Base-by-base conservation (phyloP, 64 coral and sea anemone species). In the Acropora tenuis region DNA sequence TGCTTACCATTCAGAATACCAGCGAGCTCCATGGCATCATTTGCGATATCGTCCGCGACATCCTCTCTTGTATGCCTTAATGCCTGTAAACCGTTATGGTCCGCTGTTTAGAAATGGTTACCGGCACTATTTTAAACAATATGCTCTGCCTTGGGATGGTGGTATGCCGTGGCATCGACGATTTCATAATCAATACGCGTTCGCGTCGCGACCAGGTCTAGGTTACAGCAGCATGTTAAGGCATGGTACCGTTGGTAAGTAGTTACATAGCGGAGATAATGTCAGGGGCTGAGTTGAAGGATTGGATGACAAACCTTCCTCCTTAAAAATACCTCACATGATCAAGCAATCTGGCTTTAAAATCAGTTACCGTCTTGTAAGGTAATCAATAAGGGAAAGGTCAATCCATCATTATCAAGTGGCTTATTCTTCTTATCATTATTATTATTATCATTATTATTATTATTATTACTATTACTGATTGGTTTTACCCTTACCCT, bases 51-150 rank as follows among this genome's bases (percentile, higher is more conserved):
- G 41, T 43, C 43, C 17, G 18, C 48, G 43, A 48, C 45, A 59
- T 49, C 87, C 87, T 46, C 48, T 30, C 47, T 58, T 2, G 20
- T 74, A 67, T 89, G 55, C 61, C 47, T 89, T 89, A 67, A 43
- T 48, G 11, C 5, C 12, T 47, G 44, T 75, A 41, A 16, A 53
- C 10, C 47, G 65, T 41, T 63, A 46, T 52, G 42, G 43, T 6
- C 53, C 87, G 2, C 5, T 65, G 8, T 19, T 43, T 72, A 17
- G 75, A 49, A 47, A 30, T 12, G 17, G 17, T 43, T 61, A 63
- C 18, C 61, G 10, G n/a, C 45, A 7, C 82, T 58, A 47, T 69
- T n/a, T 83, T 67, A 45, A 65, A 85, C 82, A 8, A 15, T 63
- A 85, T 78, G 47, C 43, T 19, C 73, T 75, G 42, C 73, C 41